A percentile compares a stretch with the other conserved stretches of the same genome.
phyloP scores from a whole-genome alignment of 2,888 invertebrate species.

The Agrilus mali region DNA sequence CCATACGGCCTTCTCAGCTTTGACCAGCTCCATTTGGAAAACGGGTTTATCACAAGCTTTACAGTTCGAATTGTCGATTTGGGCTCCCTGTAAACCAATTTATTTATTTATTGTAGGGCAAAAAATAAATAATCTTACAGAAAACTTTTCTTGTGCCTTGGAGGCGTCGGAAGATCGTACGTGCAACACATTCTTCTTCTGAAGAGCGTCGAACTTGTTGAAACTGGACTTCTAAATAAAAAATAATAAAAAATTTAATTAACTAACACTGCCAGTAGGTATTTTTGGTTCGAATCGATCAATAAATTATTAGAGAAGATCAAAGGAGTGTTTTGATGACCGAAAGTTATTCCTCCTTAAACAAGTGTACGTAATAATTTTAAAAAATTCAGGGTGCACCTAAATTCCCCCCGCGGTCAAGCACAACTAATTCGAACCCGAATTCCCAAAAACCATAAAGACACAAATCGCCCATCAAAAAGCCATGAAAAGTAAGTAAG shows the following conservation, averaged over 20 bases:
- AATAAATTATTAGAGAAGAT: too few species aligned
- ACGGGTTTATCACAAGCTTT: conserved; percentile 79
- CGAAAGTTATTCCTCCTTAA: too few species aligned
- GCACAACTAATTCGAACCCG: too few species aligned
- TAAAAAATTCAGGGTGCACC: too few species aligned
- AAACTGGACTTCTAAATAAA: conserved; percentile 59
- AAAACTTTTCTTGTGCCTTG: conserved; percentile 55
- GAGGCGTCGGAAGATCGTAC: conserved; percentile 53
- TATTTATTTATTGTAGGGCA: background rate
- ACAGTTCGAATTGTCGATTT: conserved; percentile 52
- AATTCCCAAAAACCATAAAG: too few species aligned
- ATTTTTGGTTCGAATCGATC: too few species aligned
- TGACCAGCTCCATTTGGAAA: conserved; percentile 93
- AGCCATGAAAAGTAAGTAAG: too few species aligned
- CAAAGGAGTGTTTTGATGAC: too few species aligned
- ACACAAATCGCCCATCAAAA: too few species aligned
- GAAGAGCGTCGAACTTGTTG: conserved; percentile 60
- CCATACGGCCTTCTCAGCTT: conserved; percentile 82
- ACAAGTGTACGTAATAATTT: too few species aligned
- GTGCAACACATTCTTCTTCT: conserved; percentile 53
- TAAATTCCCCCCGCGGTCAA: too few species aligned
- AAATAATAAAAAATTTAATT: background rate
- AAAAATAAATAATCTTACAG: conserved; percentile 36
- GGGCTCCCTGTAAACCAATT: conserved; percentile 29
- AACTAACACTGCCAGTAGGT: too few species aligned